Evolutionary conservation across 2,888 invertebrate genomes (phyloP).

Genomic region (Agrochola litura): DNA sequence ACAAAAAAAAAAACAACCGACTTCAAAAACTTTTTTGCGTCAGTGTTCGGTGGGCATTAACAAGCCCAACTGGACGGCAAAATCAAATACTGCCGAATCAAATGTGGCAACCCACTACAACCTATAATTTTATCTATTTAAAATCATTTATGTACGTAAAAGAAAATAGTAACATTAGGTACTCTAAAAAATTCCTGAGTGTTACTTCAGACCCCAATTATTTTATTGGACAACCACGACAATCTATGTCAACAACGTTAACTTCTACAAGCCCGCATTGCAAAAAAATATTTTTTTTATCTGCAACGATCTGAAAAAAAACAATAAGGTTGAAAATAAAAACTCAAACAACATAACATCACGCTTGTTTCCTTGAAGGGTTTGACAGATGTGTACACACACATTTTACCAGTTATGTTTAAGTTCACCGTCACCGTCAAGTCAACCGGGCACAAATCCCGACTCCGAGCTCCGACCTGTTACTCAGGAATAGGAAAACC

Average conservation of each 20-base stretch:
- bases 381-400: neutral
- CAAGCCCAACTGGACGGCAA: neutral
- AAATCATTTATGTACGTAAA: too few species aligned
- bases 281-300: neutral
- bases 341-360: neutral
- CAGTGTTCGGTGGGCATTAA: neutral
- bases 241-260: neutral
- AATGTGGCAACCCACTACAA: neutral
- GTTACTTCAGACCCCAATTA: neutral
- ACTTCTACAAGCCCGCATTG: neutral
- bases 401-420: neutral
- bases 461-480: neutral
- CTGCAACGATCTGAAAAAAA: neutral
- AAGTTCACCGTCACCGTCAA: neutral
- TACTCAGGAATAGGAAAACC: too few species aligned
- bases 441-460: neutral
- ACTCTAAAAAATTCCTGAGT: neutral
- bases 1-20: too few species aligned
- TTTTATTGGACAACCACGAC: neutral
- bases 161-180: neutral
- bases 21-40: neutral
- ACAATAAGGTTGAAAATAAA: neutral
- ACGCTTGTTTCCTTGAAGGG: neutral
- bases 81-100: neutral
- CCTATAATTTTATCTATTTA: neutral